phyloP scores from a whole-genome alignment of 1,140 invertebrate genomes.

The Drosophila fuyamai region DNA sequence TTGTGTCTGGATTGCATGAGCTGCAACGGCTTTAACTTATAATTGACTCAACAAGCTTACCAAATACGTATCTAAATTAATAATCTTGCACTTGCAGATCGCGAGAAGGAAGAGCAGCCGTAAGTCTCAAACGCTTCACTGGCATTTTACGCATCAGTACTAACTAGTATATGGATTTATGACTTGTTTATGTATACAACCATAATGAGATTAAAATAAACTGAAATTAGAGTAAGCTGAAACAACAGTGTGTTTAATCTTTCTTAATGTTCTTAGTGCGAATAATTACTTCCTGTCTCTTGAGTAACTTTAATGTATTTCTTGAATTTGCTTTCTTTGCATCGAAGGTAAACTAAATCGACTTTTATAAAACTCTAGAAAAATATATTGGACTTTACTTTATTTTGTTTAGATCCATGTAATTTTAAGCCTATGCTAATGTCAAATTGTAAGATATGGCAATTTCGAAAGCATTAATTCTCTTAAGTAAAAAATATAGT shows the following conservation, averaged over 20 bases:
- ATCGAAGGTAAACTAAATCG: too few relatives aligned
- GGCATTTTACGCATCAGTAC: constrained; percentile 34
- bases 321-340: too few relatives aligned
- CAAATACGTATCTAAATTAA: constrained; percentile 24
- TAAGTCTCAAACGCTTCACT: constrained; percentile 1
- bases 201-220: constrained; percentile 43
- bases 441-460: too few relatives aligned
- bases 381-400: too few relatives aligned
- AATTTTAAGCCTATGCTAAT: too few relatives aligned
- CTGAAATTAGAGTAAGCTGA: constrained; percentile 17
- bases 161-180: constrained; percentile 19
- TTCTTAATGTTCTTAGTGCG: too few relatives aligned
- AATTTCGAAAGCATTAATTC: too few relatives aligned
- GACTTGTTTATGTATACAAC: constrained; percentile 22
- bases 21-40: constrained; percentile 8
- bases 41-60: constrained; percentile 46
- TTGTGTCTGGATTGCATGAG: constrained; percentile 28
- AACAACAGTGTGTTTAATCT: neutral
- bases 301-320: neutral
- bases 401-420: too few relatives aligned
- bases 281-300: neutral
- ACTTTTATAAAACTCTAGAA: too few relatives aligned
- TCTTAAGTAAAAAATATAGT: too few relatives aligned
- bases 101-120: constrained; percentile 4
- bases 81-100: constrained; percentile 31